A percentile compares a stretch with the other conserved stretches of the same genome.
phyloP scores from a whole-genome alignment of 2,797 vertebrate genomes.

The Oryzias sinensis region DNA sequence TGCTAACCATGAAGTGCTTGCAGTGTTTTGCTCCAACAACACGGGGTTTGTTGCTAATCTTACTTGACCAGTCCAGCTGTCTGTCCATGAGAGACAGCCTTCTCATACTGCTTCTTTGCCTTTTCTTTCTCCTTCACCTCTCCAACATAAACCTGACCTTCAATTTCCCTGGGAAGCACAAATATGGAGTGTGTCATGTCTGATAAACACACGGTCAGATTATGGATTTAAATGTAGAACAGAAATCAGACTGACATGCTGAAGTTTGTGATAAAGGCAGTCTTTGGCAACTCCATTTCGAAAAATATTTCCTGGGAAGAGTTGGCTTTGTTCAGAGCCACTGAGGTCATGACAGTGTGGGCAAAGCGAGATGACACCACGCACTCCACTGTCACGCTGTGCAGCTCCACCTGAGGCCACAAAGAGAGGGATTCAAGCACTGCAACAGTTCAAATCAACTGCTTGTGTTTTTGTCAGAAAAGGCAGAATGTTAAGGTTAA shows the following conservation, averaged over 20 bases:
- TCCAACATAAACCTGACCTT: conserved; percentile 79
- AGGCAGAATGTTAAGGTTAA: too few relatives aligned
- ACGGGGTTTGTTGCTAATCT: conserved; percentile 7
- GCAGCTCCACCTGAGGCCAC: conserved; percentile 55
- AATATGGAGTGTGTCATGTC: background rate
- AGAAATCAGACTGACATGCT: conserved; percentile 82
- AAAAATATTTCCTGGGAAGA: conserved; percentile 83
- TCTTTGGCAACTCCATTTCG: conserved; percentile 89
- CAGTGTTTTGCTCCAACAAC: background rate
- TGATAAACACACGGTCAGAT: too few relatives aligned
- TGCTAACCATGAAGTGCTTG: background rate
- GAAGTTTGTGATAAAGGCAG: conserved; percentile 92
- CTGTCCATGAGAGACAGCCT: conserved; percentile 84
- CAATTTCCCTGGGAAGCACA: conserved; percentile 79
- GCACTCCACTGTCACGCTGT: conserved; percentile 83
- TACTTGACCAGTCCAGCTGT: conserved; percentile 84
- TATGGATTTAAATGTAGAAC: background rate
- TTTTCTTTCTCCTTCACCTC: conserved; percentile 86
- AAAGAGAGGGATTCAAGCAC: background rate
- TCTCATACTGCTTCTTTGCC: conserved; percentile 86
- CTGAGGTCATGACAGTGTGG: conserved; percentile 87
- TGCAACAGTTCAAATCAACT: background rate
- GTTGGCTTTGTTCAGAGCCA: conserved; percentile 80
- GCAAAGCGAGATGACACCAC: conserved; percentile 87
- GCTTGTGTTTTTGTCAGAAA: background rate